Conservation (phyloP, 35 echinoderm and acorn worm genomes). For the Stichopus chloronotus region DNA sequence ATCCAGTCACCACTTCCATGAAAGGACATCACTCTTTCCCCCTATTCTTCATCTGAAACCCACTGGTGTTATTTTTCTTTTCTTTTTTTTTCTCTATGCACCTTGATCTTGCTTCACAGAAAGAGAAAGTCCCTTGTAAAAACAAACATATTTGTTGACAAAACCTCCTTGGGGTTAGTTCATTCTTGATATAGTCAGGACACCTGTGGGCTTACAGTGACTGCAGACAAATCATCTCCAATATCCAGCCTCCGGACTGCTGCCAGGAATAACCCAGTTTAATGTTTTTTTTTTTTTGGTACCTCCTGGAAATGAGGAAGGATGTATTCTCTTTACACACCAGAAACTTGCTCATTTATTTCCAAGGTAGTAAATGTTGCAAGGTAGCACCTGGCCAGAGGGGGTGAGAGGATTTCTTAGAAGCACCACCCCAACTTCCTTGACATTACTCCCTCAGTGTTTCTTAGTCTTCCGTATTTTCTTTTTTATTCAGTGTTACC, state of each 20-base stretch:
- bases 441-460: too few species aligned
- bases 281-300: too few species aligned
- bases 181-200: background rate
- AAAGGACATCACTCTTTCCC: too few species aligned
- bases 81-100: background rate
- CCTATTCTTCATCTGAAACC: too few species aligned
- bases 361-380: background rate
- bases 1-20: background rate
- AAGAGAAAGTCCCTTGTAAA: background rate
- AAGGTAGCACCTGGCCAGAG: background rate
- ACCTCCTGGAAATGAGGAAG: background rate
- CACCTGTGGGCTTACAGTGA: background rate
- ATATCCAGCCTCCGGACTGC: background rate
- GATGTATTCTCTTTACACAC: background rate
- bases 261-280: background rate
- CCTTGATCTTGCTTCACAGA: conserved; percentile 8
- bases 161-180: conserved; percentile 22
- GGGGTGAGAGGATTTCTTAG: background rate
- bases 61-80: background rate
- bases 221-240: too few species aligned
- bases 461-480: too few species aligned
- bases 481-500: too few species aligned
- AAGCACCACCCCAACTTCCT: too few species aligned
- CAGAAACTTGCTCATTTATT: background rate
- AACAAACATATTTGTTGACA: conserved; percentile 25